Base-by-base conservation (phyloP, 1,140 invertebrate genomes). In the Penaeus indicus region DNA sequence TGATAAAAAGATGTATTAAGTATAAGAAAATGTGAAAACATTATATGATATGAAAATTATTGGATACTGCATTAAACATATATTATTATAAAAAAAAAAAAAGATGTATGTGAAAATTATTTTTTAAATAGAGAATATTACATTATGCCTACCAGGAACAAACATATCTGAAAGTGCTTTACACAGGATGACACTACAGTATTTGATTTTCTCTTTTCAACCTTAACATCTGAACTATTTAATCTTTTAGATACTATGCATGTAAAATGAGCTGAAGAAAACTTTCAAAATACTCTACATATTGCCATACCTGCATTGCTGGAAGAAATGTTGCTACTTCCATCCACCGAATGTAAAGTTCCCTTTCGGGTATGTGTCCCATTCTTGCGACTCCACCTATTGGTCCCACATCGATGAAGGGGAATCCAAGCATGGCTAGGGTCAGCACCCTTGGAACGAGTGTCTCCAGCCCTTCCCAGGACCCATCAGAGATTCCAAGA, bases 261-360 rank as follows among this genome's bases (percentile, higher is more conserved):
- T 13, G 32, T 25, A 25, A 32, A 22, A 25, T 47, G 21, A 21
- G 0, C n/a, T 19, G 21, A 10, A 19, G n/a, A 32, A 25, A 32
- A 32, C 67, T 32, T 25, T 72, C 67, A 25, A 72, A 25, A 32
- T 21, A 22, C 3, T 27, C 21, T 47, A 54, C 54, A 22, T 75
- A 38, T 75, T 22, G n/a, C 22, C 85, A 79, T 90, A 84, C 62
- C 92, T 98, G 96, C 92, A 99, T 96, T 0, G 97, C 96, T 0
- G 98, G 97, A 77, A 99, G 92, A 92, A 99, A 99, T 0, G 97
- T 96, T n/a, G 96, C 96, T 88, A 98, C 93, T 92, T 99, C 97
- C n/a, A 99, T 92, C 98, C 98, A 99, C 79, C 98, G 94, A 78
- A 98, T 95, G 92, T 97, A 99, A 13, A 99, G 93, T 92, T 99